A percentile compares a stretch with the other conserved stretches of the same genome.
phyloP scores from a whole-genome alignment of 2,888 invertebrate species.

The Rhamnusium bicolor region DNA sequence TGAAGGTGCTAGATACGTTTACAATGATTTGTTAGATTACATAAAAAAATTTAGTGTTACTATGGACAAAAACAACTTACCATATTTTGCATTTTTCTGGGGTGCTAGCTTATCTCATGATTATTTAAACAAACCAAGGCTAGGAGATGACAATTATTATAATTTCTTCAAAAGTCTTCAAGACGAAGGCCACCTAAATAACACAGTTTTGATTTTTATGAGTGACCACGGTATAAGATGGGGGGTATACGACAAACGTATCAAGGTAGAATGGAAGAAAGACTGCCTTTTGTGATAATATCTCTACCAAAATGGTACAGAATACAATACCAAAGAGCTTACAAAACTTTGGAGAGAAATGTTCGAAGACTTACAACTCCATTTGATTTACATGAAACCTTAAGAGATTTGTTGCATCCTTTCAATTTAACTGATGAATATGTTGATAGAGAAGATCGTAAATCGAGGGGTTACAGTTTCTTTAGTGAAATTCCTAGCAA shows the following conservation, averaged over 20 bases:
- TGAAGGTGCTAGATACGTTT: conserved; percentile 80
- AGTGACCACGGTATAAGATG: conserved; percentile 94
- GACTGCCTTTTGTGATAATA: conserved; percentile 86
- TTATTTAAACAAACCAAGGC: conserved; percentile 83
- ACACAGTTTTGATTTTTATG: conserved; percentile 80
- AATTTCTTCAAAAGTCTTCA: conserved; percentile 75
- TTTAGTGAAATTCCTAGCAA: conserved; percentile 47
- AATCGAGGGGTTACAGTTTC: conserved; percentile 11
- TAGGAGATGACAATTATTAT: conserved; percentile 80
- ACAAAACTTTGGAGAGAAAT: conserved; percentile 79
- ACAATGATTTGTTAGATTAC: conserved; percentile 82
- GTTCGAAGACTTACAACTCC: conserved; percentile 84
- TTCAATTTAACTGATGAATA: conserved; percentile 46
- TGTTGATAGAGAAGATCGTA: conserved; percentile 57
- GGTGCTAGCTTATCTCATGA: conserved; percentile 89
- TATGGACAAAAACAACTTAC: conserved; percentile 74
- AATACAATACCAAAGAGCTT: conserved; percentile 75
- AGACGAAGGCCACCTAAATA: conserved; percentile 74
- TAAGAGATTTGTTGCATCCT: conserved; percentile 79
- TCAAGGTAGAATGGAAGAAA: conserved; percentile 90
- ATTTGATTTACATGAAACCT: conserved; percentile 87
- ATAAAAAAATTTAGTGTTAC: conserved; percentile 77
- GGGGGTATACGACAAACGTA: conserved; percentile 89
- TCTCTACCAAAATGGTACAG: conserved; percentile 83
- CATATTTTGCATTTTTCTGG: conserved; percentile 90